phyloP scores from a whole-genome alignment of 2,888 invertebrate genomes.

The Alsophila aescularia region DNA sequence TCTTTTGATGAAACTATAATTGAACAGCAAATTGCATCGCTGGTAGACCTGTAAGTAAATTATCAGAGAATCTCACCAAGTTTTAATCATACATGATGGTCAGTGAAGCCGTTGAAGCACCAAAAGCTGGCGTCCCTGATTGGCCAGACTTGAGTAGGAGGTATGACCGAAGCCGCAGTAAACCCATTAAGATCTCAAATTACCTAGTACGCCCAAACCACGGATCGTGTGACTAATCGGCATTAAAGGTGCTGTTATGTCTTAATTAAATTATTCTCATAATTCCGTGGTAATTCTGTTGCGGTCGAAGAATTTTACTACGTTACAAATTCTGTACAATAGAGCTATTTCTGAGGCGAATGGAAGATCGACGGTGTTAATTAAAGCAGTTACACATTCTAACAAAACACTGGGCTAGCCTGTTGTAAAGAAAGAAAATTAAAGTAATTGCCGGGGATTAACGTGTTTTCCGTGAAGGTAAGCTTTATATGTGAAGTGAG shows the following conservation, averaged over 20 bases:
- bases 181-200: constrained; percentile 79
- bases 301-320: constrained; percentile 72
- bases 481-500: neutral
- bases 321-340: constrained; percentile 79
- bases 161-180: constrained; percentile 71
- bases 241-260: constrained; percentile 79
- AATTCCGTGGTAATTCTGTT: constrained; percentile 70
- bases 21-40: constrained; percentile 42
- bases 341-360: constrained; percentile 73
- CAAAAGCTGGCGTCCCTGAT: constrained; percentile 55
- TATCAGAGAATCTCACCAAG: constrained; percentile 62
- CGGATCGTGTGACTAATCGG: constrained; percentile 82
- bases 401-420: constrained; percentile 45
- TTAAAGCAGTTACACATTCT: constrained; percentile 66
- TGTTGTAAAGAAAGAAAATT: constrained; percentile 35
- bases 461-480: constrained; percentile 26
- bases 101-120: constrained; percentile 69
- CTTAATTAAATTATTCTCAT: constrained; percentile 82
- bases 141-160: constrained; percentile 73
- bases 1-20: constrained; percentile 40
- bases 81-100: constrained; percentile 66
- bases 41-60: constrained; percentile 42
- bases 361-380: constrained; percentile 70
- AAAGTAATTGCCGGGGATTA: constrained; percentile 30
- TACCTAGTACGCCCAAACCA: constrained; percentile 79